These are phyloP conservation scores for Enhydra lutris DNA, from an alignment of 2,113 vertebrate species.

Conservation along the genomic window DNA sequence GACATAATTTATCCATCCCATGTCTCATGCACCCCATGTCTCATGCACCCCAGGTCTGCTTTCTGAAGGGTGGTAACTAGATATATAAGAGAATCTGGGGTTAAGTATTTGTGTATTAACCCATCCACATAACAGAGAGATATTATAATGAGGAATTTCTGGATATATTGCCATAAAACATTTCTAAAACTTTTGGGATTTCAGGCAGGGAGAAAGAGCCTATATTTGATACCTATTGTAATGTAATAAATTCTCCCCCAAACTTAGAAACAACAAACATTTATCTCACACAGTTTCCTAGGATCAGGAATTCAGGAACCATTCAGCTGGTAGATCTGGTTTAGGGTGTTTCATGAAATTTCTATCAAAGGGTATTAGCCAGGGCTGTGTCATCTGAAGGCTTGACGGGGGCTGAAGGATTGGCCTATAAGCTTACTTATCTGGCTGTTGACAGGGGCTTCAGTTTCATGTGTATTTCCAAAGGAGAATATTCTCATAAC, in stretches of 20 bases:
- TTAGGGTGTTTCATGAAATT: not conserved
- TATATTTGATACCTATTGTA: not conserved
- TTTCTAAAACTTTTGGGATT: not conserved
- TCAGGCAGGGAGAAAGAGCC: not conserved
- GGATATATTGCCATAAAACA: not conserved
- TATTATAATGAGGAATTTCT: not conserved
- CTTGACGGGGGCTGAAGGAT: not conserved
- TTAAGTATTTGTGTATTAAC: not conserved
- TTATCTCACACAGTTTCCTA: not conserved
- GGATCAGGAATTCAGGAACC: not conserved
- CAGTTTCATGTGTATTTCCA: not conserved
- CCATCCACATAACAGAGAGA: not conserved
- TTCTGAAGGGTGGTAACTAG: not conserved
- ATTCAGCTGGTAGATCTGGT: not conserved
- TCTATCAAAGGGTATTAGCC: not conserved
- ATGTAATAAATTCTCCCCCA: not conserved
- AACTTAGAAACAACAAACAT: not conserved
- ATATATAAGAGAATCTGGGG: not conserved
- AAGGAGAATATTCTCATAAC: not conserved
- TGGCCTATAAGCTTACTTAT: not conserved
- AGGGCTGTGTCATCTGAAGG: not conserved
- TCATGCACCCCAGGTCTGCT: not conserved
- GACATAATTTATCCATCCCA: fast-evolving
- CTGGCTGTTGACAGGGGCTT: not conserved
- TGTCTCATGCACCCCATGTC: fast-evolving